Conservation (phyloP, 2,888 invertebrate species). For the Watsonalla binaria region DNA sequence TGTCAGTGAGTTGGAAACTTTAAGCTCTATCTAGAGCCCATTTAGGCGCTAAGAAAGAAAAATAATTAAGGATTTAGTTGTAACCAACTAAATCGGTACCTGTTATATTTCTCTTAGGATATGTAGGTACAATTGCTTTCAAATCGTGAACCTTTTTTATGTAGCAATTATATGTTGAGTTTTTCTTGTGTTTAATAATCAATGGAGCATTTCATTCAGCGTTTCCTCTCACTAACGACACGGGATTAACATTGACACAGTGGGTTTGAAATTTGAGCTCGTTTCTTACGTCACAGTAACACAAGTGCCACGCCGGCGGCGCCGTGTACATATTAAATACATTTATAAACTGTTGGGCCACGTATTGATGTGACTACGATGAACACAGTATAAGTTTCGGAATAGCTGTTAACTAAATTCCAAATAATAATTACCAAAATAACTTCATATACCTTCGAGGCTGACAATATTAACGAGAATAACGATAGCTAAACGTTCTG, state of each 20-base stretch:
- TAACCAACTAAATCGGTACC: not conserved
- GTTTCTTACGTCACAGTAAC: not conserved
- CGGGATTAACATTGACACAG: conserved; percentile 27
- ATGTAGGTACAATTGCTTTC: conserved; percentile 31
- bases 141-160: conserved; percentile 9
- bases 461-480: too few relatives aligned
- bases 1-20: not conserved
- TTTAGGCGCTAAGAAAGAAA: too few relatives aligned
- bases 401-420: too few relatives aligned
- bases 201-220: conserved; percentile 32
- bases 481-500: too few relatives aligned
- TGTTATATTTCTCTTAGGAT: not conserved
- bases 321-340: not conserved
- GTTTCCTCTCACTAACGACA: conserved; percentile 15
- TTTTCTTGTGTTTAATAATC: conserved; percentile 20
- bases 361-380: not conserved
- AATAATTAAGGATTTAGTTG: not conserved
- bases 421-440: too few relatives aligned
- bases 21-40: not conserved
- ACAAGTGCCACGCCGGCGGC: not conserved
- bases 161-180: conserved; percentile 13
- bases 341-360: not conserved
- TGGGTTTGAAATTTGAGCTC: conserved; percentile 14
- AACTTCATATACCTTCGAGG: too few relatives aligned
- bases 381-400: not conserved